Conservation (phyloP, 2,113 vertebrate species). For the Eurypyga helias region DNA sequence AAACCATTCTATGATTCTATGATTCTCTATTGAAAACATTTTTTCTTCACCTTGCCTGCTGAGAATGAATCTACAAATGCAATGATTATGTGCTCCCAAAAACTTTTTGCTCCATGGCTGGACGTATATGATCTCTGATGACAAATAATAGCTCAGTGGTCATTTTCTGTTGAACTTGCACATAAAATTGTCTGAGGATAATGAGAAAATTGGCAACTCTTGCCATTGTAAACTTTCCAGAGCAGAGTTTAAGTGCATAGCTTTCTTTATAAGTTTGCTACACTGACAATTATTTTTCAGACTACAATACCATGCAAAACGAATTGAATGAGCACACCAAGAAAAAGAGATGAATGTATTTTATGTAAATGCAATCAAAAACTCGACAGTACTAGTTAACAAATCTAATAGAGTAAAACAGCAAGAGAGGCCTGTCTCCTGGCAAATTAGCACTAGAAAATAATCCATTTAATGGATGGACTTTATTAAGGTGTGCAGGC, state of each 20-base stretch:
- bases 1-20: no score
- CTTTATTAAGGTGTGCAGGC: background rate
- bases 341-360: background rate
- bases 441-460: background rate
- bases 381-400: background rate
- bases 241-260: background rate
- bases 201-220: background rate
- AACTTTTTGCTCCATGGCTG: background rate
- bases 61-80: background rate
- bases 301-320: background rate
- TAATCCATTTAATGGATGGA: background rate
- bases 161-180: background rate
- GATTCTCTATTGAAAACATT: background rate
- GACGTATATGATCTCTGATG: background rate
- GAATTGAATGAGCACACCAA: background rate
- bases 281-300: background rate
- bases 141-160: background rate
- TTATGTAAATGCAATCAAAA: background rate
- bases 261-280: background rate
- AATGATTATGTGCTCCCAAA: background rate
- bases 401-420: background rate
- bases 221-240: background rate
- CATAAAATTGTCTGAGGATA: background rate
- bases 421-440: background rate
- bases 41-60: background rate